These are phyloP conservation scores for Chymomyza procnemis DNA, from an alignment of 2,888 invertebrate species.

Conservation along the genomic window DNA sequence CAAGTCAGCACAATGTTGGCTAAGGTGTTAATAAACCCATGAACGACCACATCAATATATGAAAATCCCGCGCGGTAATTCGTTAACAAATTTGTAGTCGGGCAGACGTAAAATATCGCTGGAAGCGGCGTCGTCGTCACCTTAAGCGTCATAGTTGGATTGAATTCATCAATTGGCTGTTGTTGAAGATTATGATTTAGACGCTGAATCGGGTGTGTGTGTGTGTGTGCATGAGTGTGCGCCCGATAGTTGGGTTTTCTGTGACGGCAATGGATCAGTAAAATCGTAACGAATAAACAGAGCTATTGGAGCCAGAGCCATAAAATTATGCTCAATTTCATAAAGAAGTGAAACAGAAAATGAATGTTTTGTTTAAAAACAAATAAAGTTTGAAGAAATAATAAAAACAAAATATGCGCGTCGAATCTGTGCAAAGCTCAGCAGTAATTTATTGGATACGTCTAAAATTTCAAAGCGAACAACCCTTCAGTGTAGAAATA, in stretches of 20 bases:
- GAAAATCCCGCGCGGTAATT: slow-evolving; percentile 15
- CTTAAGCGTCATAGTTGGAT: neutral
- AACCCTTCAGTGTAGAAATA: slow-evolving; percentile 50
- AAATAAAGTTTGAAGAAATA: slow-evolving; percentile 12
- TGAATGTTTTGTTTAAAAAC: neutral
- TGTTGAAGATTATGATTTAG: neutral
- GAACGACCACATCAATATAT: slow-evolving; percentile 43
- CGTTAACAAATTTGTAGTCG: slow-evolving; percentile 12
- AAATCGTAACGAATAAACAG: neutral
- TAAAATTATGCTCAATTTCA: neutral
- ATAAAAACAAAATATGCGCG: slow-evolving; percentile 2
- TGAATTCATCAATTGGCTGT: slow-evolving; percentile 11
- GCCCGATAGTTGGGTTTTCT: neutral
- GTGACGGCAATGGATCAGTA: neutral
- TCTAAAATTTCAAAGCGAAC: slow-evolving; percentile 42
- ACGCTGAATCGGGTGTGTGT: neutral
- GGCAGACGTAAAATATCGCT: no score
- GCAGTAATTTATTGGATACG: slow-evolving; percentile 28
- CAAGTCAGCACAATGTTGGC: neutral
- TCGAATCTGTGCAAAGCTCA: slow-evolving; percentile 52
- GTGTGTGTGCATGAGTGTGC: neutral
- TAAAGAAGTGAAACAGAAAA: neutral
- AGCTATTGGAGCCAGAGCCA: neutral
- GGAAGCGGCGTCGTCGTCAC: no score
- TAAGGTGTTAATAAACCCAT: slow-evolving; percentile 71